Evolutionary conservation across 2,888 invertebrate genomes (phyloP).

Genomic region (Megamerina dolium): DNA sequence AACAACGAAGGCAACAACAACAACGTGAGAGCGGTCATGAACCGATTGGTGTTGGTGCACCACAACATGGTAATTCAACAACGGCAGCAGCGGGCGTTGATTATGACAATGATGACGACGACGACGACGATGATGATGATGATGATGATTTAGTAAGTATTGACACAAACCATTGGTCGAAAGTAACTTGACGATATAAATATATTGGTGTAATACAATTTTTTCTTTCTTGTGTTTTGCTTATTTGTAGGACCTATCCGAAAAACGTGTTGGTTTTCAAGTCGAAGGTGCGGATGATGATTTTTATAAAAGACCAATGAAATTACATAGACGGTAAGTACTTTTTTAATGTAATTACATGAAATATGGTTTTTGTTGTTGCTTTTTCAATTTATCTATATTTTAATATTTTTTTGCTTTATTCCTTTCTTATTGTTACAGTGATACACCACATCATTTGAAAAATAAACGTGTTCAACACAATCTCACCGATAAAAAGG

Average conservation of each 20-base stretch:
- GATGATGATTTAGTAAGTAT: too few species aligned
- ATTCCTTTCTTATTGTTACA: constrained; percentile 54
- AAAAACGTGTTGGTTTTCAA: constrained; percentile 61
- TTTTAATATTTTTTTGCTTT: too few species aligned
- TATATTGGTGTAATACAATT: neutral
- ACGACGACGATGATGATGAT: constrained; percentile 62
- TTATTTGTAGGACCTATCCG: constrained; percentile 49
- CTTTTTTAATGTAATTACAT: too few species aligned
- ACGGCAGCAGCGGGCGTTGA: constrained; percentile 57
- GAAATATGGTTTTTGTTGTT: neutral
- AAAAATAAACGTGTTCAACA: constrained; percentile 91
- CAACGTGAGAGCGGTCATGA: constrained; percentile 16
- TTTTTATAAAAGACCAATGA: constrained; percentile 47
- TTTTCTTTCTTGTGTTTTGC: neutral
- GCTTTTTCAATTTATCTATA: too few species aligned
- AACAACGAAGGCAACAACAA: constrained; percentile 2
- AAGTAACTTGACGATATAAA: constrained; percentile 1
- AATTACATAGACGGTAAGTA: constrained; percentile 47
- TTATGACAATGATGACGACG: constrained; percentile 61
- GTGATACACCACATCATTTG: constrained; percentile 98
- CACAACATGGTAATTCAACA: constrained; percentile 28
- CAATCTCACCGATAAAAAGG: constrained; percentile 60
- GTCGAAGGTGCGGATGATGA: constrained; percentile 50
- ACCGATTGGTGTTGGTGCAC: constrained; percentile 17
- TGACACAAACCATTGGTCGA: constrained; percentile 4